These are phyloP conservation scores for Drosophila sulfurigaster DNA, from an alignment of 1,140 invertebrate species.

Conservation along the genomic window DNA sequence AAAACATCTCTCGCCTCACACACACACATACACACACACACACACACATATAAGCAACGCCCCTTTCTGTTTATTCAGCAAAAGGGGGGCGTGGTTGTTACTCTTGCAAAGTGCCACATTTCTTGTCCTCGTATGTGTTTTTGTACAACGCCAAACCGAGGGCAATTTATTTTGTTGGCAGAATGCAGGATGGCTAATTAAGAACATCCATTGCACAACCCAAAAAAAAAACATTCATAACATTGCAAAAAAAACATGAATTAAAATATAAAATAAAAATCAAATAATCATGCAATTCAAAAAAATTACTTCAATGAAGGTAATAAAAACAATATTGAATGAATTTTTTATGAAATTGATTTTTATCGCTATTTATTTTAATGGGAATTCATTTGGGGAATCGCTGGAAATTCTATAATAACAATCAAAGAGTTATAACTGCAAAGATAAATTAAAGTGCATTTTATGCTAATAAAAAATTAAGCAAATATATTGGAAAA, in stretches of 20 bases:
- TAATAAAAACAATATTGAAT: not conserved
- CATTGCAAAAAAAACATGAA: not conserved
- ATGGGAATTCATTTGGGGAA: not conserved
- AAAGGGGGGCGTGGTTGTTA: not conserved
- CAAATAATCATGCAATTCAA: not conserved
- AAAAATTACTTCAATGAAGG: not conserved
- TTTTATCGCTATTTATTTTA: not conserved
- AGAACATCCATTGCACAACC: constrained; percentile 1
- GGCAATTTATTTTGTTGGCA: constrained; percentile 59
- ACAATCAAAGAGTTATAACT: not conserved
- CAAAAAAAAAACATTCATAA: not conserved
- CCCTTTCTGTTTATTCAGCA: constrained; percentile 33
- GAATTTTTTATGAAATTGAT: not conserved
- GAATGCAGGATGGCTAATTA: constrained; percentile 48
- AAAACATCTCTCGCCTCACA: constrained; percentile 8
- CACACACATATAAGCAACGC: constrained; percentile 31
- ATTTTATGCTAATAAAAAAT: no score
- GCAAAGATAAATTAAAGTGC: no score
- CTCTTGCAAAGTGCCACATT: constrained; percentile 40
- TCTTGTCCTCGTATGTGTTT: constrained; percentile 50
- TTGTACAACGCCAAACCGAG: constrained; percentile 38
- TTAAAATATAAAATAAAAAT: not conserved
- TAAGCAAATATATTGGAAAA: no score
- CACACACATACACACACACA: constrained; percentile 11
- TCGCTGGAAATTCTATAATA: not conserved